phyloP scores from a whole-genome alignment of 2,888 invertebrate species.

The Pediacus dermestoides region DNA sequence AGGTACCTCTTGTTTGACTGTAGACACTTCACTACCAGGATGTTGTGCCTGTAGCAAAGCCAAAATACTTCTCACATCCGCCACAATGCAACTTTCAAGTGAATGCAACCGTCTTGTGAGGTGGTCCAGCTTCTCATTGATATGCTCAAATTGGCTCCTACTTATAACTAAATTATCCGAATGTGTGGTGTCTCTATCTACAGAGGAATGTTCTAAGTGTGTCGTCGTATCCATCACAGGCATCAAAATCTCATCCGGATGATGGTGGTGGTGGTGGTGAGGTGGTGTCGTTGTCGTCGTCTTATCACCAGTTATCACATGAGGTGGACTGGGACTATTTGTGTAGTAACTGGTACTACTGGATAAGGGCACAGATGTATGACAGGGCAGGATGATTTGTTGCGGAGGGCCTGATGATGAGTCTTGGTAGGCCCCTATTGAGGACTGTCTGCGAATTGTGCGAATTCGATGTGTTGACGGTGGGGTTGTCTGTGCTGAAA shows the following conservation, averaged over 20 bases:
- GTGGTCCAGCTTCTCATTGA: constrained; percentile 64
- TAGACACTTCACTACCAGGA: constrained; percentile 20
- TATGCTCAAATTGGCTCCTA: constrained; percentile 51
- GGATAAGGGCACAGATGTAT: constrained; percentile 42
- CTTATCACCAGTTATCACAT: constrained; percentile 43
- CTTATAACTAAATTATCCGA: constrained; percentile 46
- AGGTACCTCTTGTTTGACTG: constrained; percentile 27
- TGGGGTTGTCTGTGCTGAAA: constrained; percentile 62
- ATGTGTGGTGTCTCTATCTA: constrained; percentile 34
- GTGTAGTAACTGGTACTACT: constrained; percentile 58
- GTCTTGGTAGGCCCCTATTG: constrained; percentile 56
- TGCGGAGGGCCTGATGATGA: constrained; percentile 8
- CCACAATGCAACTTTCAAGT: constrained; percentile 68
- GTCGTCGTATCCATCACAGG: constrained; percentile 20
- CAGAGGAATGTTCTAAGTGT: constrained; percentile 42
- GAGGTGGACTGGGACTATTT: constrained; percentile 61
- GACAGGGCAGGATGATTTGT: constrained; percentile 17
- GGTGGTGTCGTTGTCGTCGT: constrained; percentile 35
- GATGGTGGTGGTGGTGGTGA: neutral
- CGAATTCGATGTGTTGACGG: constrained; percentile 57
- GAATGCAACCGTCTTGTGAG: constrained; percentile 65
- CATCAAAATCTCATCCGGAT: constrained; percentile 27
- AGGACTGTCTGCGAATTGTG: constrained; percentile 61
- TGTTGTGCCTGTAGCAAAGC: constrained; percentile 36
- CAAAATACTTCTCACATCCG: constrained; percentile 71